Evolutionary conservation across 2,113 vertebrate species (phyloP).

Genomic region (Ia io): DNA sequence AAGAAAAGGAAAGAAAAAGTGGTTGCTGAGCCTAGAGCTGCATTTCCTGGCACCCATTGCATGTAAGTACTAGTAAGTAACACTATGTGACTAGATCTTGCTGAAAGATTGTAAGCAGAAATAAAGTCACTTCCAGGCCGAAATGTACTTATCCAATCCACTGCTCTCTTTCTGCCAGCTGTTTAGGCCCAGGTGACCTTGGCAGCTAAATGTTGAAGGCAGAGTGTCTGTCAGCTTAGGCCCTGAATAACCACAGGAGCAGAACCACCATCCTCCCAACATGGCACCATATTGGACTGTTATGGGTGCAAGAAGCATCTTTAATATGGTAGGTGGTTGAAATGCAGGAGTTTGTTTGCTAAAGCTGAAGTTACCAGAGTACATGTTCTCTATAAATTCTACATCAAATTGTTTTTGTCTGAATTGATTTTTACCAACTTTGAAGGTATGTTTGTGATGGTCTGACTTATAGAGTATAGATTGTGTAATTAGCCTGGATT

Average conservation of each 20-base stretch:
- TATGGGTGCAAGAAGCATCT: not conserved
- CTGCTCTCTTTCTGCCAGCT: not conserved
- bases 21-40: not conserved
- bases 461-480: not conserved
- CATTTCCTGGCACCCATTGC: not conserved
- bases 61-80: not conserved
- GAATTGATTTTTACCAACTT: not conserved
- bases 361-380: not conserved
- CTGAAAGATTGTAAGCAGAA: not conserved
- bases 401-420: not conserved
- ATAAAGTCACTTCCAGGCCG: accelerated
- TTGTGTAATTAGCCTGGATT: not conserved
- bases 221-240: not conserved
- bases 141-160: no score
- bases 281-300: no score
- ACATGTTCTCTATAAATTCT: not conserved
- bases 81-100: not conserved
- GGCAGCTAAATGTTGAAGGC: not conserved
- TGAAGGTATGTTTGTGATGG: not conserved
- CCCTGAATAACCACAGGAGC: not conserved
- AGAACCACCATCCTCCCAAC: not conserved
- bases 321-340: not conserved
- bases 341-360: not conserved
- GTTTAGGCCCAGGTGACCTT: no score
- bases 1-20: not conserved